Percentiles rank a stretch among this genome's conserved stretches.
Conservation (phyloP, 2,888 invertebrate genomes). For the Meliscaeva auricollis region DNA sequence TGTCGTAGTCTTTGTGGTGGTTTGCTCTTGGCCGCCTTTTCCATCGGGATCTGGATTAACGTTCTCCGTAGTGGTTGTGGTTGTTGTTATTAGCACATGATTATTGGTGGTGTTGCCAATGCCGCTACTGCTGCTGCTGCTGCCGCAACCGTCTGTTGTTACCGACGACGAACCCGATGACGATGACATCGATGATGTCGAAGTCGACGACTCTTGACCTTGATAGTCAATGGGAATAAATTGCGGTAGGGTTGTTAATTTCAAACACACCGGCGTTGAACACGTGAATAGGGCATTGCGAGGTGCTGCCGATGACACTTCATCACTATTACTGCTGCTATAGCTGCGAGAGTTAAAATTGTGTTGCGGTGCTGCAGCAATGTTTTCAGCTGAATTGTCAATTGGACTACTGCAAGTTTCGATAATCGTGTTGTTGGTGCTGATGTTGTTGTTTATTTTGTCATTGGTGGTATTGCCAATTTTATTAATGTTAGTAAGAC, state of each 20-base stretch:
- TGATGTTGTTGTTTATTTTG: constrained; percentile 35
- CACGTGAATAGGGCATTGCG: constrained; percentile 81
- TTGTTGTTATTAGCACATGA: constrained; percentile 67
- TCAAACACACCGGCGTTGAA: constrained; percentile 77
- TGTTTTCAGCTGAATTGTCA: constrained; percentile 60
- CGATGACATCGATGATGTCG: constrained; percentile 66
- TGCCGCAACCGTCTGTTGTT: constrained; percentile 49
- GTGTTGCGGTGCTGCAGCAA: constrained; percentile 33
- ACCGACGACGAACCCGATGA: constrained; percentile 78
- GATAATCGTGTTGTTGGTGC: constrained; percentile 22
- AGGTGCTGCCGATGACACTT: constrained; percentile 80
- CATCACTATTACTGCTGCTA: constrained; percentile 63
- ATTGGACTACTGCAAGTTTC: constrained; percentile 55
- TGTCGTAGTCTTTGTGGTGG: constrained; percentile 68
- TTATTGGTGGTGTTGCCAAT: constrained; percentile 38
- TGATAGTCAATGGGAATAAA: constrained; percentile 75
- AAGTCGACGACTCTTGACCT: constrained; percentile 74
- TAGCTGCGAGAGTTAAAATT: constrained; percentile 42
- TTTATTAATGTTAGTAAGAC: constrained; percentile 61
- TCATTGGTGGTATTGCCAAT: constrained; percentile 45
- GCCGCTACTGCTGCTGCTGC: constrained; percentile 7
- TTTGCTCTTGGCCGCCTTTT: constrained; percentile 70
- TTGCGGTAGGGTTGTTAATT: constrained; percentile 75
- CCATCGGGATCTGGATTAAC: constrained; percentile 72
- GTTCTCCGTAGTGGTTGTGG: constrained; percentile 74